Conservation (phyloP, 2,888 invertebrate genomes). For the Proisotoma minuta region DNA sequence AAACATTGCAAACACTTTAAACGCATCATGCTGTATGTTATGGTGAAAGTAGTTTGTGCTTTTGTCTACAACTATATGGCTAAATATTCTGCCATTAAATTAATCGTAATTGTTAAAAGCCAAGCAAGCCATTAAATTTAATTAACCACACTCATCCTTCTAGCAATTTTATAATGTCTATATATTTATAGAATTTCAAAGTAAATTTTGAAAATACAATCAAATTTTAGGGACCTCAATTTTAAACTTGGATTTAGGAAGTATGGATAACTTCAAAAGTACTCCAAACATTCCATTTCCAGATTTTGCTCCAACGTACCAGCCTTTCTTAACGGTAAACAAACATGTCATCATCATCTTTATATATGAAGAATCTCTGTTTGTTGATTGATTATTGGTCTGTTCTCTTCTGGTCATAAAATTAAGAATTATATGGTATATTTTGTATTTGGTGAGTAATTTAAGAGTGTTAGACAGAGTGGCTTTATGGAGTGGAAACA, state of each 20-base stretch:
- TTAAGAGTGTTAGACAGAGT: too few relatives aligned
- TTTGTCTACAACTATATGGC: background rate
- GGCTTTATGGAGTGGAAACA: too few relatives aligned
- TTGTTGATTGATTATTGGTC: background rate
- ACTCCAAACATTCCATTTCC: background rate
- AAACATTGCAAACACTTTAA: background rate
- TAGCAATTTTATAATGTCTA: too few relatives aligned
- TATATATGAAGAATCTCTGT: background rate
- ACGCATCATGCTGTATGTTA: background rate
- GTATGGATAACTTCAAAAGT: background rate
- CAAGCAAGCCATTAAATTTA: too few relatives aligned
- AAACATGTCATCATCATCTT: background rate
- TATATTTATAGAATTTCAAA: too few relatives aligned
- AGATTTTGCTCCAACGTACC: constrained; percentile 1
- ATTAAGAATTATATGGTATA: too few relatives aligned
- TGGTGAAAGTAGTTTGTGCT: background rate
- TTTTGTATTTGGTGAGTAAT: too few relatives aligned
- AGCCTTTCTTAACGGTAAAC: background rate
- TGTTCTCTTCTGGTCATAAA: too few relatives aligned
- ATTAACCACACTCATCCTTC: too few relatives aligned
- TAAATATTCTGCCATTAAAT: background rate
- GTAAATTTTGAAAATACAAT: too few relatives aligned
- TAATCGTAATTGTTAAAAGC: background rate
- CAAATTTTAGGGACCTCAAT: too few relatives aligned
- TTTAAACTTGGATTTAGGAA: background rate